Evolutionary conservation across 2,797 vertebrate species (phyloP).

Genomic region (Typhlichthys subterraneus): DNA sequence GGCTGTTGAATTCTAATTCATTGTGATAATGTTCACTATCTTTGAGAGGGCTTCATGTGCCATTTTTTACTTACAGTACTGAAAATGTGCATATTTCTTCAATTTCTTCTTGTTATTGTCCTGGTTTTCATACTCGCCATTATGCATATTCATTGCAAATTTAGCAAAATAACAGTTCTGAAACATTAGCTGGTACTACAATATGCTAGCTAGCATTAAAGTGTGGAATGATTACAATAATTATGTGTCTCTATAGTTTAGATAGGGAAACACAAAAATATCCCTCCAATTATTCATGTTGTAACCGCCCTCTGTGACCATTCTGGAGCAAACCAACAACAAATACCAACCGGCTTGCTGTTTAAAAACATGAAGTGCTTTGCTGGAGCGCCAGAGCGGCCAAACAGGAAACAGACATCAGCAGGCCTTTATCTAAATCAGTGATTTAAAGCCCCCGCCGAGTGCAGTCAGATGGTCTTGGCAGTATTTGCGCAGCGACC

Average conservation of each 20-base stretch:
- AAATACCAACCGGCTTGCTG: slow-evolving; percentile 37
- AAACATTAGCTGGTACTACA: slow-evolving; percentile 42
- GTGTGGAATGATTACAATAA: slow-evolving; percentile 49
- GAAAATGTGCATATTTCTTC: slow-evolving; percentile 36
- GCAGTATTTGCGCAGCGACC: slow-evolving; percentile 58
- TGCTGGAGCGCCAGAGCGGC: slow-evolving; percentile 24
- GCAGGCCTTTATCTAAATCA: slow-evolving; percentile 35
- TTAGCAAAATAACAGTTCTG: slow-evolving; percentile 45
- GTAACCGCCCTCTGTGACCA: slow-evolving; percentile 50
- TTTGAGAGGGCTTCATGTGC: slow-evolving; percentile 52
- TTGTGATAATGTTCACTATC: slow-evolving; percentile 53
- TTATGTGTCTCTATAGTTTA: slow-evolving; percentile 47
- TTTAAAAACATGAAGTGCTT: slow-evolving; percentile 36
- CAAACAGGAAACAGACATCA: slow-evolving; percentile 7
- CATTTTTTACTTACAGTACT: slow-evolving; percentile 55
- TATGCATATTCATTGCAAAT: slow-evolving; percentile 67
- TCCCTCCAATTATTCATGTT: slow-evolving; percentile 55
- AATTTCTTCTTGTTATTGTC: slow-evolving; percentile 63
- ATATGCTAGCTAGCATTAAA: slow-evolving; percentile 13
- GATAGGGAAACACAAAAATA: slow-evolving; percentile 27
- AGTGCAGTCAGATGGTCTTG: slow-evolving; percentile 65
- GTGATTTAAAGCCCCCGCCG: slow-evolving; percentile 33
- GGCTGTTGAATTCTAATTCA: slow-evolving; percentile 60
- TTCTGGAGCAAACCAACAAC: slow-evolving; percentile 45
- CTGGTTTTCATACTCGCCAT: slow-evolving; percentile 52